Evolutionary conservation across 2,113 vertebrate genomes (phyloP), one percentile per base, ranked within the genome.

Genomic region (Phocoena phocoena): DNA sequence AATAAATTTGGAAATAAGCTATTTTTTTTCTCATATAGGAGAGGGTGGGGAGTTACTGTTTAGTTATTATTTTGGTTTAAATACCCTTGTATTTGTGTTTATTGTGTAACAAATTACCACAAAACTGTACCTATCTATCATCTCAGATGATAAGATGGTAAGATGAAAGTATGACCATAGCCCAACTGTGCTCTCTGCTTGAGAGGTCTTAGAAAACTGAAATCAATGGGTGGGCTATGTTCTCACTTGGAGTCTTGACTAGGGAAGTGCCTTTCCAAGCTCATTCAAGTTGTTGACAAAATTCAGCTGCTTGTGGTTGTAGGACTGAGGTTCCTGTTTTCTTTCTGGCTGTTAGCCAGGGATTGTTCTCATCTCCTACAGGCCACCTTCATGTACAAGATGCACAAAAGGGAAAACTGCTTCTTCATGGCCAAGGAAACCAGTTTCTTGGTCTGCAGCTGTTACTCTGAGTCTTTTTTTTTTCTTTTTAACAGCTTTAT

Each of bases 21-120:
- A 38, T 92, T 82, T 60, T 38, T 44, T 10, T 38, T n/a, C 17
- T 67, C 74, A 76, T 70, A 15, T 70, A 50, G 6, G 14, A 62
- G 5, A 63, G 9, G 81, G 33, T 31, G 85, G 7, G 76, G n/a
- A 79, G 18, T 71, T 87, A 21, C 41, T 55, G 2, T 93, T 86
- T 38, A 79, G 12, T 50, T 88, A 80, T 62, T 38, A 84, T 80
- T 95, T 79, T 90, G 20, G 47, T 63, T 95, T 63, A 74, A 93
- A 38, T 53, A n/a, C 1, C 6, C 5, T 70, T 67, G 25, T 38
- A 38, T 88, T 88, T 41, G 8, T 36, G 87, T 76, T 65, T 77
- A 10, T 53, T 77, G 5, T 50, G 2, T 77, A 90, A 93, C 41
- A 23, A 77, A 55, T 58, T 63, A 55, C 26, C 25, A 81, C 6